Evolutionary conservation across 1,140 invertebrate species (phyloP).

Genomic region (Pachypeltis micranthus): DNA sequence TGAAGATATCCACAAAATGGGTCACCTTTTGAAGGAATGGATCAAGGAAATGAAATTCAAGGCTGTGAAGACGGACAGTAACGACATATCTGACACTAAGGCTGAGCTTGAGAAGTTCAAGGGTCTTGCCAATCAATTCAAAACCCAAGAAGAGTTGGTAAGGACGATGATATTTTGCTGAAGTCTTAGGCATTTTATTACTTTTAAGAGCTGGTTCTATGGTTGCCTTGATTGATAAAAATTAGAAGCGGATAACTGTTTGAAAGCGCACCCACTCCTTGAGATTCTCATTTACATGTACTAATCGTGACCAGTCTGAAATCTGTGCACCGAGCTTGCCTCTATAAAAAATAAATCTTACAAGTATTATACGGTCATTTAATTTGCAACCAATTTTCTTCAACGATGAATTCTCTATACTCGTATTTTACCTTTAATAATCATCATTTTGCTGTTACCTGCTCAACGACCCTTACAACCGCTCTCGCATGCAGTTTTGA

Average conservation of each 20-base stretch:
- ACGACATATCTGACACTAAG: conserved; percentile 82
- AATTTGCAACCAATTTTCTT: too few relatives aligned
- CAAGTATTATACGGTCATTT: too few relatives aligned
- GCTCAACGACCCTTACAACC: too few relatives aligned
- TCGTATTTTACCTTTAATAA: too few relatives aligned
- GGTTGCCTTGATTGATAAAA: neutral
- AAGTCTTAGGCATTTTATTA: neutral
- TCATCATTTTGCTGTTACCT: too few relatives aligned
- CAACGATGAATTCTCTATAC: too few relatives aligned
- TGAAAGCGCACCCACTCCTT: too few relatives aligned
- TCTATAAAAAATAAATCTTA: too few relatives aligned
- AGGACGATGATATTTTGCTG: conserved; percentile 8
- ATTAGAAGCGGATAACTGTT: too few relatives aligned
- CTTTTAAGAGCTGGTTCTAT: neutral
- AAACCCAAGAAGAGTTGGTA: conserved; percentile 53
- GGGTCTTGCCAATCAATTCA: conserved; percentile 61
- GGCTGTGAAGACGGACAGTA: conserved; percentile 53
- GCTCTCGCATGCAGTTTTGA: too few relatives aligned
- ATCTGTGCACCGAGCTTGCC: too few relatives aligned
- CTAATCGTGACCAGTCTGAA: too few relatives aligned
- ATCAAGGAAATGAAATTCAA: conserved; percentile 75
- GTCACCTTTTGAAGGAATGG: conserved; percentile 69
- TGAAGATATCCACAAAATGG: conserved; percentile 73
- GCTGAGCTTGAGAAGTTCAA: conserved; percentile 72
- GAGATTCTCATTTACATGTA: neutral